Percentiles rank a stretch among this genome's conserved stretches.
These are phyloP conservation scores for Cephus nigrinus DNA, from an alignment of 2,888 invertebrate species.

Conservation along the genomic window DNA sequence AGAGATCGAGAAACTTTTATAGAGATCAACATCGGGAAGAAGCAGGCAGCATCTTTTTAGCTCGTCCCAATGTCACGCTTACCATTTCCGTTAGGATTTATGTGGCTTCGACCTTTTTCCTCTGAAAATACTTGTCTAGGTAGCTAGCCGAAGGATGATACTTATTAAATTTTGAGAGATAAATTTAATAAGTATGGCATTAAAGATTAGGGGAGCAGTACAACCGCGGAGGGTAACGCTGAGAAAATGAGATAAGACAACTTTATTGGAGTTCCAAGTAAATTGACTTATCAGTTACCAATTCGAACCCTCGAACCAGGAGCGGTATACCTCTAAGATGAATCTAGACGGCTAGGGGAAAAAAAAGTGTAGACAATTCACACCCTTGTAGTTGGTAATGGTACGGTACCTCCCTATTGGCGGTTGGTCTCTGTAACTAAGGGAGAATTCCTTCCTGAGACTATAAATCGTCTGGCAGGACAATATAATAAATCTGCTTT, in stretches of 20 bases:
- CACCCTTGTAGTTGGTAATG: neutral
- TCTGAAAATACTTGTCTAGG: neutral
- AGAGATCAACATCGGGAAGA: neutral
- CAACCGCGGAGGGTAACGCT: neutral
- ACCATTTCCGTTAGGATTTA: neutral
- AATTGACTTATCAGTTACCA: neutral
- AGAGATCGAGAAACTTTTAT: neutral
- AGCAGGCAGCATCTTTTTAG: neutral
- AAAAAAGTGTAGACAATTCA: neutral
- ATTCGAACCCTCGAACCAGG: neutral
- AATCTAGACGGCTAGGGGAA: neutral
- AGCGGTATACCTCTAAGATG: neutral
- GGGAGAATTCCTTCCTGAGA: neutral
- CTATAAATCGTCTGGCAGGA: neutral
- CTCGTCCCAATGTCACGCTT: neutral
- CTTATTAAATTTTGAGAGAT: neutral
- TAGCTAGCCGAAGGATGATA: neutral
- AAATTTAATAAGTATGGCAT: neutral
- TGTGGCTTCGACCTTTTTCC: neutral
- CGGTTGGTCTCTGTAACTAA: neutral
- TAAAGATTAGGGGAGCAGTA: neutral
- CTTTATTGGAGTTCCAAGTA: neutral
- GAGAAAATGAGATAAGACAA: neutral
- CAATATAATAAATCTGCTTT: slow-evolving; percentile 3
- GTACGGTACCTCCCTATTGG: neutral